phyloP scores from a whole-genome alignment of 2,888 invertebrate species.

The Magallana nippona region DNA sequence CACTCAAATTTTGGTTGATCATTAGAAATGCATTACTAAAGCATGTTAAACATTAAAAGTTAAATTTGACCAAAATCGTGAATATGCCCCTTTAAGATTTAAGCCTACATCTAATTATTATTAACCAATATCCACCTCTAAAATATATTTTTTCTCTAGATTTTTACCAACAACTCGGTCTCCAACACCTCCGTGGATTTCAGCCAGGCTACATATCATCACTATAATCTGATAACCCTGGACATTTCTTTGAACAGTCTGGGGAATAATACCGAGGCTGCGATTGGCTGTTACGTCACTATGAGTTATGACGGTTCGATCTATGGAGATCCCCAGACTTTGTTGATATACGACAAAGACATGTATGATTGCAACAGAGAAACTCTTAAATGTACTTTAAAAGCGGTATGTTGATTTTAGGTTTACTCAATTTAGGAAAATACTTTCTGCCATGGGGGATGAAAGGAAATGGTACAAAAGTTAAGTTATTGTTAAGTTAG shows the following conservation, averaged over 20 bases:
- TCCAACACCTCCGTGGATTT: neutral
- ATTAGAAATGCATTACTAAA: no score
- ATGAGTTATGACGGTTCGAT: neutral
- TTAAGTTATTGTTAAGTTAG: no score
- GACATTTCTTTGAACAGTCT: neutral
- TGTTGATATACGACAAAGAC: conserved; percentile 7
- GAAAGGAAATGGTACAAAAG: no score
- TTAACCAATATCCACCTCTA: neutral
- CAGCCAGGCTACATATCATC: neutral
- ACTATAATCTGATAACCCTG: neutral
- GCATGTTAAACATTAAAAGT: no score
- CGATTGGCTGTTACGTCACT: neutral
- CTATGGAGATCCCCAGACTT: neutral
- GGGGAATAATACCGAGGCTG: neutral
- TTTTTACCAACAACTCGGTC: neutral
- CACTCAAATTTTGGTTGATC: no score
- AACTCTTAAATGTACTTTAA: neutral
- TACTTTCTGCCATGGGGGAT: no score
- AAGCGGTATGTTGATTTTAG: neutral
- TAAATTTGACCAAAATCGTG: no score
- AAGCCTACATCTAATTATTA: no score
- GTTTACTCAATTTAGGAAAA: no score
- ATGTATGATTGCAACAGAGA: neutral
- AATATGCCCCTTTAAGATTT: no score
- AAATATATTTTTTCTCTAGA: neutral